Evolutionary conservation across 2,888 invertebrate species (phyloP).

Genomic region (Trissoscelio sp.): DNA sequence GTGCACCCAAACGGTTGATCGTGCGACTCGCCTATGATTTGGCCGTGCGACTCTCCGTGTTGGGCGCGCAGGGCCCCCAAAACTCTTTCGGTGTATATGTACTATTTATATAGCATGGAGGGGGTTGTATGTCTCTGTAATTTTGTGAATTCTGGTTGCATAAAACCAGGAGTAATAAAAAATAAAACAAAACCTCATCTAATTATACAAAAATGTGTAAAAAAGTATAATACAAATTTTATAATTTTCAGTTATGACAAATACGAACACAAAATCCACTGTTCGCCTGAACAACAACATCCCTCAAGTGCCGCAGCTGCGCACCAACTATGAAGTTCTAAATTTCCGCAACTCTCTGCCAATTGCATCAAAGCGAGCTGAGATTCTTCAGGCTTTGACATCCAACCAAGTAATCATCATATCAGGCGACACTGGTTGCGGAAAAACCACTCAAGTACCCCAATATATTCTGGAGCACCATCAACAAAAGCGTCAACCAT

Average conservation of each 20-base stretch:
- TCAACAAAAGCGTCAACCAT: constrained; percentile 85
- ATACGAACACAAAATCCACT: constrained; percentile 84
- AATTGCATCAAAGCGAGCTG: constrained; percentile 87
- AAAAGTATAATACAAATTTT: no score
- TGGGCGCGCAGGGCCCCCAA: no score
- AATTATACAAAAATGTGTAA: no score
- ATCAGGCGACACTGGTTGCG: constrained; percentile 94
- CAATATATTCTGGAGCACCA: constrained; percentile 94
- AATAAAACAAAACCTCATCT: no score
- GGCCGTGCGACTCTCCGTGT: no score
- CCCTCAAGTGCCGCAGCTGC: constrained; percentile 86
- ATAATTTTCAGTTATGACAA: constrained; percentile 82
- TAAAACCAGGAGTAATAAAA: no score
- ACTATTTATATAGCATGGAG: no score
- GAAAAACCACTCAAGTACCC: constrained; percentile 98
- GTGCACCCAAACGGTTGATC: no score
- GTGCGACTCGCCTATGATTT: no score
- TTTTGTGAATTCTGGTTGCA: no score
- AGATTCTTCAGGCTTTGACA: constrained; percentile 86
- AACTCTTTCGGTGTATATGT: no score
- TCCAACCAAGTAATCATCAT: constrained; percentile 87
- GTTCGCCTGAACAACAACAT: constrained; percentile 89
- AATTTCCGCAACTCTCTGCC: constrained; percentile 88
- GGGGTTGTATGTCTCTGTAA: no score
- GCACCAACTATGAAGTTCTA: constrained; percentile 85